Percentiles rank a stretch among this genome's conserved stretches.
Evolutionary conservation across 2,113 vertebrate genomes (phyloP).

Genomic region (Entomyzon cyanotis): DNA sequence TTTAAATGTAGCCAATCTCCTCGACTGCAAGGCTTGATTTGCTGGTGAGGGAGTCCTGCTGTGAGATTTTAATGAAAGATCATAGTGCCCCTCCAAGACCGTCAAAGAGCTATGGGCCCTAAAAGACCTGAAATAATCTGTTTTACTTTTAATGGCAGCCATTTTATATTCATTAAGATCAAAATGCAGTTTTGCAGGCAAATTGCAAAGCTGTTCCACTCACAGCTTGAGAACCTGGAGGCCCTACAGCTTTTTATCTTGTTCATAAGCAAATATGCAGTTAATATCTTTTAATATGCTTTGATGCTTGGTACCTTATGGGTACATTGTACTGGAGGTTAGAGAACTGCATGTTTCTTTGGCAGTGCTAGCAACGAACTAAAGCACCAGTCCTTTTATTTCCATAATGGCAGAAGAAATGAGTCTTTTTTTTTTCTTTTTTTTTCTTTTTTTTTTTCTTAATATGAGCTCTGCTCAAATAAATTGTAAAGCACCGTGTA

Average conservation of each 20-base stretch:
- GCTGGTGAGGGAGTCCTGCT: constrained; percentile 89
- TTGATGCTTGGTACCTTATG: constrained; percentile 87
- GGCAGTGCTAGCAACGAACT: constrained; percentile 79
- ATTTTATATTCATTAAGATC: constrained; percentile 99
- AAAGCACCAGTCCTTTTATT: constrained; percentile 79
- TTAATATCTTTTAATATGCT: constrained; percentile 97
- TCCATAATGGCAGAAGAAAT: constrained; percentile 80
- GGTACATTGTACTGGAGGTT: constrained; percentile 83
- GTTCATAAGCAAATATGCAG: constrained; percentile 91
- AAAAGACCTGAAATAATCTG: constrained; percentile 96
- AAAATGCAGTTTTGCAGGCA: constrained; percentile 98
- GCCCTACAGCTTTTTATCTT: constrained; percentile 91
- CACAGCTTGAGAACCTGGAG: constrained; percentile 97
- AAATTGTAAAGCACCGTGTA: constrained; percentile 75
- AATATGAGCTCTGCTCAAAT: constrained; percentile 72
- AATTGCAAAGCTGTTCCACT: constrained; percentile 99
- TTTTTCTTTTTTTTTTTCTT: constrained; percentile 61
- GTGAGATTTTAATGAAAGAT: constrained; percentile 99
- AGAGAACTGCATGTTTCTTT: constrained; percentile 79
- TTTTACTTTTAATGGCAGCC: constrained; percentile 98
- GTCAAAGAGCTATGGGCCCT: constrained; percentile 92
- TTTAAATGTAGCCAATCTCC: constrained; percentile 94
- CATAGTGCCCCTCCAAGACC: constrained; percentile 93
- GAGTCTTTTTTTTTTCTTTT: constrained; percentile 59
- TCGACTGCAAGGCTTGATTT: constrained; percentile 89